Evolutionary conservation across 1,140 invertebrate species (phyloP), one percentile per base, ranked within the genome.

Genomic region (Proales similis): DNA sequence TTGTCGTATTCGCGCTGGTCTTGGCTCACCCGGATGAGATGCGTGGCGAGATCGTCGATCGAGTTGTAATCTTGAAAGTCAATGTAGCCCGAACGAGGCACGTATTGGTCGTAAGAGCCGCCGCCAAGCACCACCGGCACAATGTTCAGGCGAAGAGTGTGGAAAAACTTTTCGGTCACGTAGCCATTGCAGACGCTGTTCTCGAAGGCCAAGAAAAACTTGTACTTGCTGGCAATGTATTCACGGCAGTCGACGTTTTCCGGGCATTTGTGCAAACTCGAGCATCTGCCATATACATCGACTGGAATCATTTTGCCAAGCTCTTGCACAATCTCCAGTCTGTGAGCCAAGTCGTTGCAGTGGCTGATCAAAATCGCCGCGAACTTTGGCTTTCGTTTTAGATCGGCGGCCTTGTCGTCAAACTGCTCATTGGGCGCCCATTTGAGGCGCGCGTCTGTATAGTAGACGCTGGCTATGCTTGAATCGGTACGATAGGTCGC

Each of bases 211-310:
- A 61, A 46, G 27, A 45, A 46, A 46, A 46, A 61, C 26, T 45
- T 45, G 12, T 61, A 61, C 26, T 29, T 61, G 3, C 33, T 45
- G 5, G 39, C 27, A 4, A 45, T 14, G n/a, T 61, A 45, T 32
- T 61, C 12, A 7, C 39, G 32, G 47, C 57, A 61, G 38, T 46
- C 24, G n/a, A 4, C n/a, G 2, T 3, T 4, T 14, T 45, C 3
- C 24, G 39, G 39, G 27, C 48, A 38, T 61, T 19, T 29, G 17
- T 32, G 19, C 29, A 46, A 45, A 12, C 33, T 30, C 5, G 57
- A 61, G 62, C 74, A 76, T 30, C 63, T 49, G 2, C 74, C 74
- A 32, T 69, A 71, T n/a, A 73, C 62, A 42, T 76, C 71, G 1
- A 76, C 66, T 0, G 64, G 32, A 39, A 72, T 66, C 4, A 49